Percentiles rank a stretch among this genome's conserved stretches.
Evolutionary conservation across 2,888 invertebrate genomes (phyloP).

Genomic region (Lasioglossum morio): DNA sequence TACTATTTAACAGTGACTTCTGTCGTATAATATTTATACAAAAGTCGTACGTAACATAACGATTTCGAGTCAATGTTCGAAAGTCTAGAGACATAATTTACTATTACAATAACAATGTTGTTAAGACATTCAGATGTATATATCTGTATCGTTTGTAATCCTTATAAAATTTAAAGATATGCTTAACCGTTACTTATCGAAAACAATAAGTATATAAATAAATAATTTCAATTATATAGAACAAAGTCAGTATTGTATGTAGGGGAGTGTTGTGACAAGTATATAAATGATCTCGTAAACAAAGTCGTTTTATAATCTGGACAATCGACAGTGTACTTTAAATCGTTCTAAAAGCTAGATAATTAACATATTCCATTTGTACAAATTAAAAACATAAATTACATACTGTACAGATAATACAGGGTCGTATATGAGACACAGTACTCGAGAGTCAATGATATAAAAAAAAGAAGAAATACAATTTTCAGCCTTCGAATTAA

Average conservation of each 20-base stretch:
- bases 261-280: neutral
- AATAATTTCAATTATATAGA: neutral
- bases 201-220: constrained; percentile 10
- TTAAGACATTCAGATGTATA: constrained; percentile 34
- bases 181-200: constrained; percentile 65
- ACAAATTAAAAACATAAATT: constrained; percentile 72
- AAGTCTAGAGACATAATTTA: constrained; percentile 56
- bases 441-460: constrained; percentile 22
- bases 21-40: constrained; percentile 31
- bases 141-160: constrained; percentile 34
- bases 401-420: constrained; percentile 70
- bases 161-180: constrained; percentile 71
- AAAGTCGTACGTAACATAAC: constrained; percentile 65
- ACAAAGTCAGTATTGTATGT: neutral
- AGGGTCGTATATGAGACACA: constrained; percentile 41
- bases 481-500: constrained; percentile 18
- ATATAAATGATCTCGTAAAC: neutral
- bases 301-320: constrained; percentile 39
- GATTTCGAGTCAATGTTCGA: constrained; percentile 65
- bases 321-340: constrained; percentile 53
- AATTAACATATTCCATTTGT: constrained; percentile 65
- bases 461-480: constrained; percentile 12
- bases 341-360: constrained; percentile 54
- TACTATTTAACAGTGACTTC: constrained; percentile 74
- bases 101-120: constrained; percentile 54